Percentiles rank a stretch among this genome's conserved stretches.
These are phyloP conservation scores for Moxostoma hubbsi DNA, from an alignment of 2,797 vertebrate genomes.

Conservation along the genomic window DNA sequence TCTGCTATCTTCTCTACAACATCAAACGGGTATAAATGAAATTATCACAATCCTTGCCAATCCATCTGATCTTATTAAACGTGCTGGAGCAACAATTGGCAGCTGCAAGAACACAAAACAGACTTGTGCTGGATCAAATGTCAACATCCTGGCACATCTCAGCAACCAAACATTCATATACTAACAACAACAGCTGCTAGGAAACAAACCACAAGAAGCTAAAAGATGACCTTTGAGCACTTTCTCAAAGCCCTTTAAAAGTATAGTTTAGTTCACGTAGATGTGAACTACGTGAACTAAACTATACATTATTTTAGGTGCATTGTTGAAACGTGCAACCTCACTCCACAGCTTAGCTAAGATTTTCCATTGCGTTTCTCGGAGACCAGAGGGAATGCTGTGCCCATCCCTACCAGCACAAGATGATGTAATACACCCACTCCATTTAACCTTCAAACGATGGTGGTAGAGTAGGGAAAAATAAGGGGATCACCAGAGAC, in stretches of 20 bases:
- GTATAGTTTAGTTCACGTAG: neutral
- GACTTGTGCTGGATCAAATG: conserved; percentile 34
- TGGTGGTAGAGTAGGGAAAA: conserved; percentile 9
- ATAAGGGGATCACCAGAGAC: conserved; percentile 54
- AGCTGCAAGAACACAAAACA: conserved; percentile 19
- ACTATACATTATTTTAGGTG: too few relatives aligned
- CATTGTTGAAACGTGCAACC: conserved; percentile 33
- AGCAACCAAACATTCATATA: conserved; percentile 15
- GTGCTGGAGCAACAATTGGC: conserved; percentile 30
- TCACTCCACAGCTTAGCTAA: conserved; percentile 14
- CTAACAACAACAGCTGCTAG: conserved; percentile 6
- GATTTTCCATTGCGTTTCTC: conserved; percentile 50
- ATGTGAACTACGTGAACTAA: too few relatives aligned
- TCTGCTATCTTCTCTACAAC: conserved; percentile 9
- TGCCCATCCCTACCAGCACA: conserved; percentile 1
- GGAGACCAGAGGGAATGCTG: conserved; percentile 8
- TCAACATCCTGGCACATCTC: conserved; percentile 19
- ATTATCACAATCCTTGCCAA: conserved; percentile 41
- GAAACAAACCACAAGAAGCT: neutral
- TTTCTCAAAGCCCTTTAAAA: neutral
- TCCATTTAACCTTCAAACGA: neutral
- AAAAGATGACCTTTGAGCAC: neutral
- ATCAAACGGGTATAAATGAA: conserved; percentile 35
- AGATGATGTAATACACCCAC: conserved; percentile 28
- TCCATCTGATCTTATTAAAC: conserved; percentile 52